Percentiles rank a stretch among this genome's conserved stretches.
Evolutionary conservation across 1,140 invertebrate species (phyloP).

Genomic region (Pemphigus obesinymphae): DNA sequence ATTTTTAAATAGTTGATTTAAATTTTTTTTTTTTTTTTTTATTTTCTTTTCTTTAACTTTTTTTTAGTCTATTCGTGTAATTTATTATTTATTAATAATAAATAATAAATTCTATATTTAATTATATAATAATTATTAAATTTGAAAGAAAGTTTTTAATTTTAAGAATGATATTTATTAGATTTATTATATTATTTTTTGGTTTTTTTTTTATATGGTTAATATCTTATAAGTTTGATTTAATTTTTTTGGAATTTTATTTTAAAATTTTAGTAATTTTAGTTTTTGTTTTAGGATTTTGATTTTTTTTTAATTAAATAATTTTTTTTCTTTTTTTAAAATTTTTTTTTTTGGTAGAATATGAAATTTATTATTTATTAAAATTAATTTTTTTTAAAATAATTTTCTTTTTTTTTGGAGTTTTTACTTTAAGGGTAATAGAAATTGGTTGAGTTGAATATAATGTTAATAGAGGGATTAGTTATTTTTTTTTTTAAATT

Average conservation of each 20-base stretch:
- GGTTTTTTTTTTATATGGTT: slow-evolving; percentile 7
- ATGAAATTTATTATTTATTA: neutral
- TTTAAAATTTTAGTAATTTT: neutral
- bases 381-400: neutral
- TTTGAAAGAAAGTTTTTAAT: no score
- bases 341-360: neutral
- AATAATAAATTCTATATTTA: no score
- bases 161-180: no score
- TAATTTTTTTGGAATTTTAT: neutral
- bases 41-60: no score
- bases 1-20: neutral
- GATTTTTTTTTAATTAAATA: neutral
- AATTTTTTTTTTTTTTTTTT: neutral
- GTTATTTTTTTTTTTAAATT: neutral
- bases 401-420: neutral
- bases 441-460: no score
- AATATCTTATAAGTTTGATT: neutral
- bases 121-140: no score
- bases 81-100: neutral
- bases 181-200: neutral
- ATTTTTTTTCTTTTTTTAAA: neutral
- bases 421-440: neutral
- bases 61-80: neutral
- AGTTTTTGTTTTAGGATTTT: neutral
- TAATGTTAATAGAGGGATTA: neutral